Percentiles rank a stretch among this genome's conserved stretches.
These are phyloP conservation scores for Biston stratarius DNA, from an alignment of 2,888 invertebrate species.

Conservation along the genomic window DNA sequence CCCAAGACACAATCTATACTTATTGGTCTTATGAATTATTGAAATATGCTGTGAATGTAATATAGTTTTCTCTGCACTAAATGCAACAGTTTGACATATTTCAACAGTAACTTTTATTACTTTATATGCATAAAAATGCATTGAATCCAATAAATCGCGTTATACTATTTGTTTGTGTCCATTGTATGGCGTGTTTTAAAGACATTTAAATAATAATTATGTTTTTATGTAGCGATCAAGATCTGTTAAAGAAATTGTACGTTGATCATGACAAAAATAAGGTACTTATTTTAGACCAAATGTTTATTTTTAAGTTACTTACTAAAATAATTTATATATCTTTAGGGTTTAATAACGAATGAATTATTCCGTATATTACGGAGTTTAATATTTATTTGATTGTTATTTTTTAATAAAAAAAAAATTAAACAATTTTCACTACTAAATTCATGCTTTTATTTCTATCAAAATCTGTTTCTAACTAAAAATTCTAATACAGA, in stretches of 20 bases:
- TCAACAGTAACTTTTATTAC: neutral
- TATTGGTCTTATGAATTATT: slow-evolving; percentile 12
- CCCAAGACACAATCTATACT: slow-evolving; percentile 16
- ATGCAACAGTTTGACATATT: neutral
- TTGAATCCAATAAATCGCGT: slow-evolving; percentile 5
- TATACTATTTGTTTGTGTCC: neutral
- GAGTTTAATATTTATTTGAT: slow-evolving; percentile 71
- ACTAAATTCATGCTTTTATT: slow-evolving; percentile 43
- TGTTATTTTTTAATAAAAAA: slow-evolving; percentile 70
- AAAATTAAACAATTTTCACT: slow-evolving; percentile 52
- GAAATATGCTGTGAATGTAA: slow-evolving; percentile 12
- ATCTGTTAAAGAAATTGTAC: slow-evolving; percentile 59
- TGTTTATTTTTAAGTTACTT: slow-evolving; percentile 63
- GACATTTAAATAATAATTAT: neutral
- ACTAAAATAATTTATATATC: slow-evolving; percentile 47
- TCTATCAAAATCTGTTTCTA: neutral
- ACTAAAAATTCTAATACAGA: too few relatives aligned
- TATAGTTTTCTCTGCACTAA: neutral
- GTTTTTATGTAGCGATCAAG: slow-evolving; percentile 40
- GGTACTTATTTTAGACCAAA: slow-evolving; percentile 66
- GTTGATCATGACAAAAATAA: slow-evolving; percentile 74
- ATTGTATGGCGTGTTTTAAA: slow-evolving; percentile 3
- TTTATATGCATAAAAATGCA: slow-evolving; percentile 6
- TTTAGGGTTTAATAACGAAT: slow-evolving; percentile 43
- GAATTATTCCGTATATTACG: slow-evolving; percentile 79